Percentiles rank a stretch among this genome's conserved stretches.
Conservation (phyloP, 2,113 vertebrate species). For the Oplegnathus fasciatus region DNA sequence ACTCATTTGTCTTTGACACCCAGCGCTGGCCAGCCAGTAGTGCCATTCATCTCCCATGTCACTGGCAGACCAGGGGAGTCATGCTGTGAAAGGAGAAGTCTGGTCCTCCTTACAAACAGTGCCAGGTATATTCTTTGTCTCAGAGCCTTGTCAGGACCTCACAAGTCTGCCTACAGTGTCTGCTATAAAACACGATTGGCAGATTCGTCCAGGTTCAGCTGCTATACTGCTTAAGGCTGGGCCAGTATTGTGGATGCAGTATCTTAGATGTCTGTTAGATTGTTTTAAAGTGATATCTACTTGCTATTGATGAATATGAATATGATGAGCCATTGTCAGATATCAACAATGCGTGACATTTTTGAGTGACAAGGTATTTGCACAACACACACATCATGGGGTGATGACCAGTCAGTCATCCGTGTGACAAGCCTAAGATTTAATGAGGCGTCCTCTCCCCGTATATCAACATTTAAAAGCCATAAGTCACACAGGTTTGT, state of each 20-base stretch:
- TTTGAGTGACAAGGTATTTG: slow-evolving; percentile 16
- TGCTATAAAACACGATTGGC: neutral
- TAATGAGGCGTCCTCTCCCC: slow-evolving; percentile 33
- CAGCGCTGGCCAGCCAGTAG: slow-evolving; percentile 53
- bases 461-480: slow-evolving; percentile 5
- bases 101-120: slow-evolving; percentile 43
- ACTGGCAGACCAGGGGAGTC: slow-evolving; percentile 63
- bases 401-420: slow-evolving; percentile 8
- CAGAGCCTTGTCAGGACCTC: slow-evolving; percentile 5
- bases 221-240: neutral
- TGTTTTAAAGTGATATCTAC: neutral
- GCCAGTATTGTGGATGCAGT: neutral
- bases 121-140: slow-evolving; percentile 50
- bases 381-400: neutral
- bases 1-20: slow-evolving; percentile 83
- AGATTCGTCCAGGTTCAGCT: slow-evolving; percentile 15
- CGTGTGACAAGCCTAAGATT: slow-evolving; percentile 1
- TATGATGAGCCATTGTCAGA: neutral
- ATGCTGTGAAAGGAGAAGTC: slow-evolving; percentile 57
- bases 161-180: neutral
- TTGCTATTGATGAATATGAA: slow-evolving; percentile 23
- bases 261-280: neutral
- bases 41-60: slow-evolving; percentile 81
- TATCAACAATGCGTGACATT: neutral
- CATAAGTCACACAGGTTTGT: neutral